Conservation (phyloP, 2,797 vertebrate genomes). For the Loris lydekkerianus region DNA sequence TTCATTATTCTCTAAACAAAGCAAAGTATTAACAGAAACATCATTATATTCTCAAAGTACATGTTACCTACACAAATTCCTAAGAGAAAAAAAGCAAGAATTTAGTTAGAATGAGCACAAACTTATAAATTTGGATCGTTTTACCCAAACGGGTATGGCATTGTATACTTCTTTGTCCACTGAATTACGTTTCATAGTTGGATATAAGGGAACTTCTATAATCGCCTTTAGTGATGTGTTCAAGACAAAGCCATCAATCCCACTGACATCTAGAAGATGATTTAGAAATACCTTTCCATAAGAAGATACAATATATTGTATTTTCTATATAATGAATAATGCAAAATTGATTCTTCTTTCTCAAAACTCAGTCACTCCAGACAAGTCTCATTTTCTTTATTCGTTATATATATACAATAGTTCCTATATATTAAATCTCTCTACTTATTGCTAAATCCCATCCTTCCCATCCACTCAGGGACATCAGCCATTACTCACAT, state of each 20-base stretch:
- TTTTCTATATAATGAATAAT: neutral
- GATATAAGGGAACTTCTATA: neutral
- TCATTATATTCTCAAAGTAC: neutral
- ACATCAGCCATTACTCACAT: neutral
- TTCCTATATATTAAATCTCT: neutral
- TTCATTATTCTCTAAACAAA: conserved; percentile 43
- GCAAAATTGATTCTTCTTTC: neutral
- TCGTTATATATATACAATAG: neutral
- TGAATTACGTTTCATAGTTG: neutral
- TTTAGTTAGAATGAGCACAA: neutral
- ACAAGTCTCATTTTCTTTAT: neutral
- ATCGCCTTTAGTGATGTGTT: neutral
- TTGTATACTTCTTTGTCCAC: neutral
- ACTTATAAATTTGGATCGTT: neutral
- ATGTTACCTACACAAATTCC: neutral
- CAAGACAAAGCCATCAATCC: neutral
- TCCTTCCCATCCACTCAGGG: too few species aligned
- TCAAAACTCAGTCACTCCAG: neutral
- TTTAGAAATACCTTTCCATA: neutral
- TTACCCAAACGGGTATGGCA: neutral
- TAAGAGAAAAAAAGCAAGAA: neutral
- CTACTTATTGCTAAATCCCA: neutral
- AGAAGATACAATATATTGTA: neutral
- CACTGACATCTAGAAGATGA: neutral
- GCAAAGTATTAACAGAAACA: conserved; percentile 15